Percentiles rank a stretch among this genome's conserved stretches.
Evolutionary conservation across 2,113 vertebrate genomes (phyloP).

Genomic region (Oenanthe oenanthe): DNA sequence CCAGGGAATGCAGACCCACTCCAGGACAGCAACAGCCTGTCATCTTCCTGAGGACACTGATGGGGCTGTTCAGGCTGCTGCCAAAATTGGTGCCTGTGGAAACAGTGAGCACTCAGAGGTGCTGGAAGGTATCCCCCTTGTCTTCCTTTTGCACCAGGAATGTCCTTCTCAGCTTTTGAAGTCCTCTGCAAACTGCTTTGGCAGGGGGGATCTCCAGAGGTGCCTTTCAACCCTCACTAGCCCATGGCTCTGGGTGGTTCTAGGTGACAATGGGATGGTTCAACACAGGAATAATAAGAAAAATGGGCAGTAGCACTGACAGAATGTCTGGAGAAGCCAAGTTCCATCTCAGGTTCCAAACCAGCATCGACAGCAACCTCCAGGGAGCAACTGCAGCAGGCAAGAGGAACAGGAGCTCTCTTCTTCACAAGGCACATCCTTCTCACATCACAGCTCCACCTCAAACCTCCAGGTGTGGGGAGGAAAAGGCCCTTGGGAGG

Average conservation of each 20-base stretch:
- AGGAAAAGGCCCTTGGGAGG: neutral
- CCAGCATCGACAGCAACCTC: neutral
- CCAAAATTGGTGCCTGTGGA: neutral
- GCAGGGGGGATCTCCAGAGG: neutral
- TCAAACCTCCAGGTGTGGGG: neutral
- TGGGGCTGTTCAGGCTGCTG: neutral
- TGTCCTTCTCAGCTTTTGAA: neutral
- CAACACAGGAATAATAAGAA: neutral
- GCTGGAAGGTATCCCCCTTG: neutral
- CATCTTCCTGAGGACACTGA: neutral
- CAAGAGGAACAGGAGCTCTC: neutral
- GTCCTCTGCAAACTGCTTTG: neutral
- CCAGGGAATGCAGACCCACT: neutral
- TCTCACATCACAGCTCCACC: neutral
- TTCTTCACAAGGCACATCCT: neutral
- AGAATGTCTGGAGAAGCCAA: neutral
- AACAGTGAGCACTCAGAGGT: neutral
- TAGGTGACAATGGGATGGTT: neutral
- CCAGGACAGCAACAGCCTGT: neutral
- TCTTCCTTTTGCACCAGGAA: neutral
- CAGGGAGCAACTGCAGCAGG: neutral
- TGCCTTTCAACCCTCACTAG: neutral
- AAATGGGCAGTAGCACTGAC: rapidly evolving
- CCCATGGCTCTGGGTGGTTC: neutral
- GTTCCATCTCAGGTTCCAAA: neutral